Base-by-base conservation (phyloP, 2,888 invertebrate genomes). In the Heteropelma amictum region DNA sequence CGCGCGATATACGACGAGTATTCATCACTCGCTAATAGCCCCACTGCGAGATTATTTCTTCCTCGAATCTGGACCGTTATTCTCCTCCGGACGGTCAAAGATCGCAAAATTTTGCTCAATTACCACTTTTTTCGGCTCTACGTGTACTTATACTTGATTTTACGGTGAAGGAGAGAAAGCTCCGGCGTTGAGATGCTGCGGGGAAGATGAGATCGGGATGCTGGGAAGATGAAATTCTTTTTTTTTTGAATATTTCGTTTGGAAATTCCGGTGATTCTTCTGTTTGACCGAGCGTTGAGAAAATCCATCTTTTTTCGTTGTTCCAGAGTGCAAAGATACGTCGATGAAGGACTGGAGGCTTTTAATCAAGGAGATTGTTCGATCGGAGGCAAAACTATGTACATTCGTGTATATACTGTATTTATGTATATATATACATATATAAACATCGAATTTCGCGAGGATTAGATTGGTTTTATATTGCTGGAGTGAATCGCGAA, bases 1-100 rank as follows among this genome's bases (percentile, higher is more conserved):
- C 78, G 78, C 78, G 81, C n/a, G n/a, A n/a, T n/a, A 80, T 77
- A 72, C 78, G 77, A 74, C 75, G 69, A 65, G 77, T 79, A 81
- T 81, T 81, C 78, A 81, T 81, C 77, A 79, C 78, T 77, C 75
- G 74, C 70, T 76, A 75, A 73, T 75, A 73, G 74, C 64, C 30
- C 53, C n/a, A n/a, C 58, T 53, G 30, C 35, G 28, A 65, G 54
- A 53, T 51, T 63, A 58, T 68, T 8, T 30, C 53, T 51, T 63
- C 12, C n/a, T n/a, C n/a, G n/a, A n/a, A n/a, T n/a, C n/a, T n/a
- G n/a, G n/a, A n/a, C n/a, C n/a, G n/a, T n/a, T n/a, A n/a, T n/a
- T n/a, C n/a, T n/a, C n/a, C n/a, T n/a, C n/a, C n/a, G n/a, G n/a
- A n/a, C n/a, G n/a, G n/a, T n/a, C n/a, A n/a, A n/a, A n/a, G n/a